Base-by-base conservation (phyloP, 2,113 vertebrate genomes). In the Nycticorax nycticorax region DNA sequence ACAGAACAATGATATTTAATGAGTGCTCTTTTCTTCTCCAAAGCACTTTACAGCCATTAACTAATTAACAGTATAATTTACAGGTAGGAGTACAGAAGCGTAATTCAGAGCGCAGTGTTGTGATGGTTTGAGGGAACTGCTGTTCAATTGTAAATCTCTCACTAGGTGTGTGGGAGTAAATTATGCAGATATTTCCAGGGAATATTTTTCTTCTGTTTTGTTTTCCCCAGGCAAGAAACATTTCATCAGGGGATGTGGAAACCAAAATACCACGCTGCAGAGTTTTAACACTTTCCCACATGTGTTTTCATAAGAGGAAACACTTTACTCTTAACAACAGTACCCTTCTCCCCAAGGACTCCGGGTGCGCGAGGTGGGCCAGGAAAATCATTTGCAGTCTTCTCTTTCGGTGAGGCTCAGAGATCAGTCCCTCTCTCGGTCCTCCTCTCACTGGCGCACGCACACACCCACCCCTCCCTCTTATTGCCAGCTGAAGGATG, bases 31-130 rank as follows among this genome's bases (percentile, higher is more conserved):
- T 97, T 95, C 72, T 96, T 89, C 79, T 97, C 79, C 88, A 89
- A 81, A 93, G 60, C 91, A 82, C 88, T 97, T 97, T 91, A 81
- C 80, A 92, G 48, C 57, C 94, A 96, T 97, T 97, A 97, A 95
- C 88, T 95, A 97, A 97, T 97, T 97, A 97, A 82, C 80, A 89
- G 80, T 37, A 79, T 96, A 94, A 97, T 97, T 95, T 97, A 79
- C 90, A 94, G 85, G 95, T 93, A 94, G 79, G 88, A 92, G 79
- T 86, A 92, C 85, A 96, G 85, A 47, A 82, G 79, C 32, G 33
- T 83, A 87, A 78, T 93, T 94, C 91, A 85, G 86, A 93, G 81
- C 41, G 63, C 57, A 85, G 26, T 57, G 52, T 48, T 88, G 79
- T 95, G 87, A 88, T 87, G 85, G 73, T 91, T 88, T 74, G 76